Conservation (phyloP, 2,797 vertebrate genomes). For the Yasuhikotakia modesta region DNA sequence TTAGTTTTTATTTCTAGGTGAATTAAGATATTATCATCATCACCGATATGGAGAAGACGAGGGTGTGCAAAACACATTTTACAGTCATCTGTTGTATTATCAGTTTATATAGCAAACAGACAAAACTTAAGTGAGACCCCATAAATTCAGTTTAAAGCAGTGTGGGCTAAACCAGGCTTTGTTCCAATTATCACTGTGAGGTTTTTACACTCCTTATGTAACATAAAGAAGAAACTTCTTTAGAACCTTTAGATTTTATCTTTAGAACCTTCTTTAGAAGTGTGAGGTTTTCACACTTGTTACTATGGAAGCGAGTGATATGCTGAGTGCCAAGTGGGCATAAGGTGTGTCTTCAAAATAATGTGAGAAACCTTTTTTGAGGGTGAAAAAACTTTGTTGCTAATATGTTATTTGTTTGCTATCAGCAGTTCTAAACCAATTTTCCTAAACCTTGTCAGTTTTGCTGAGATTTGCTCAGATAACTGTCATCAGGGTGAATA, state of each 20-base stretch:
- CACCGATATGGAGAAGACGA: too few relatives aligned
- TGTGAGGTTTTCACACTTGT: slow-evolving; percentile 25
- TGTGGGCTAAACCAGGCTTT: slow-evolving; percentile 34
- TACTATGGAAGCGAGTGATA: slow-evolving; percentile 36
- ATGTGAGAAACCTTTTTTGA: not conserved
- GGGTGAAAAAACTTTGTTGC: too few relatives aligned
- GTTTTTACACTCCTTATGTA: slow-evolving; percentile 17
- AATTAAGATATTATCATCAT: too few relatives aligned
- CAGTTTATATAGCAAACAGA: not conserved
- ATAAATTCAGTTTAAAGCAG: not conserved
- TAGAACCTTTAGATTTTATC: too few relatives aligned
- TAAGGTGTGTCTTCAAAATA: slow-evolving; percentile 13
- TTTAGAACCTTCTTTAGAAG: slow-evolving; percentile 7
- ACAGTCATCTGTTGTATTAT: too few relatives aligned
- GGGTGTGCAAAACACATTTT: too few relatives aligned
- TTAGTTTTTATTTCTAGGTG: too few relatives aligned
- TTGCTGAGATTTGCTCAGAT: not conserved
- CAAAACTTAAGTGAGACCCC: not conserved
- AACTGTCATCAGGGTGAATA: too few relatives aligned
- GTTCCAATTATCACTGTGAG: slow-evolving; percentile 25
- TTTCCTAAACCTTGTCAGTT: not conserved
- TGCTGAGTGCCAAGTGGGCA: slow-evolving; percentile 10
- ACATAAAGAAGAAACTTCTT: slow-evolving; percentile 15
- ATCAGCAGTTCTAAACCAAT: not conserved
- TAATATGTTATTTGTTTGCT: too few relatives aligned